phyloP scores from a whole-genome alignment of 1,140 invertebrate genomes.

The Cyclina sinensis region DNA sequence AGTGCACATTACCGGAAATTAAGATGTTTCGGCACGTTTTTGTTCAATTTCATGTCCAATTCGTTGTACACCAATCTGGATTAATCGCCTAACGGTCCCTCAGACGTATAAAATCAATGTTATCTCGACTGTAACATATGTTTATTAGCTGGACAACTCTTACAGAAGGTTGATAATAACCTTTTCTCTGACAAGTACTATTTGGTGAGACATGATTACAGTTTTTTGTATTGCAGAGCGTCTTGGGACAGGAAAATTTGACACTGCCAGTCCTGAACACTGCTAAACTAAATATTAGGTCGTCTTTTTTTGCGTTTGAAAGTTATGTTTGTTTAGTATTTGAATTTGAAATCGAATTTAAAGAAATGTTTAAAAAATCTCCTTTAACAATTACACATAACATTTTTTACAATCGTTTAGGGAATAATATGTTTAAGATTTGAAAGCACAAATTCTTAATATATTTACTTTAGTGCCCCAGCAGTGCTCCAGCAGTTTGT shows the following conservation, averaged over 20 bases:
- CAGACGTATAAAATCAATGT: constrained; percentile 53
- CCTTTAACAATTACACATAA: too few relatives aligned
- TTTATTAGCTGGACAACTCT: constrained; percentile 32
- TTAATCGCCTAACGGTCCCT: constrained; percentile 51
- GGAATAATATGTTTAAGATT: too few relatives aligned
- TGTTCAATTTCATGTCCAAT: constrained; percentile 54
- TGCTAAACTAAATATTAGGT: constrained; percentile 29
- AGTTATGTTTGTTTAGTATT: background rate
- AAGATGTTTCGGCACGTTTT: constrained; percentile 54
- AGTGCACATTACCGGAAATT: constrained; percentile 50
- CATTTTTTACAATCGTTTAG: too few relatives aligned
- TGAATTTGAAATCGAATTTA: too few relatives aligned
- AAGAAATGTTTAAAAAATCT: too few relatives aligned
- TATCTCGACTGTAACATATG: constrained; percentile 52
- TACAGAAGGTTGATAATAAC: constrained; percentile 10
- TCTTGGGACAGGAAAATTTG: constrained; percentile 12
- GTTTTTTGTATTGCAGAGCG: too few relatives aligned
- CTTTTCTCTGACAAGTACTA: constrained; percentile 35
- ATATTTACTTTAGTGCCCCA: too few relatives aligned
- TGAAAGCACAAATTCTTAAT: too few relatives aligned
- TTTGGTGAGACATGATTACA: constrained; percentile 43
- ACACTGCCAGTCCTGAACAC: too few relatives aligned
- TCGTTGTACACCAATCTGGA: constrained; percentile 48
- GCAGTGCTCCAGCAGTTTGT: too few relatives aligned
- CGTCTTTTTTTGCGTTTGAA: background rate